Base-by-base conservation (phyloP, 1,140 invertebrate species). In the Anastatus disparis region DNA sequence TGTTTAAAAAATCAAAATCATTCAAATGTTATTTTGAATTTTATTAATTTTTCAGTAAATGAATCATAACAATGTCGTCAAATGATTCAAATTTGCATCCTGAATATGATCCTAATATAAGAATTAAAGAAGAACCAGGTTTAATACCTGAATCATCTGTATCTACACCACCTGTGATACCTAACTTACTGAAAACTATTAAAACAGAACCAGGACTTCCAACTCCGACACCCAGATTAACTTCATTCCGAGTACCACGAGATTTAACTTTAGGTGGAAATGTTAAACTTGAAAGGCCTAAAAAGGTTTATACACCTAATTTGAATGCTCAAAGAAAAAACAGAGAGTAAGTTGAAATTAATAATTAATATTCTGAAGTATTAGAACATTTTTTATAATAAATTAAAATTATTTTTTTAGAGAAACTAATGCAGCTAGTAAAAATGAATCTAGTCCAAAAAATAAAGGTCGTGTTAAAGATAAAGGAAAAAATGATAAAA, bases 271-370 rank as follows among this genome's bases (percentile, higher is more conserved):
- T 85, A 20, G 81, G 82, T 46, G 83, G 81, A 24, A 82, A 77
- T 62, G n/a, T 82, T 9, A 85, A 83, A 55, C 50, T 61, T 56
- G 84, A 86, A 42, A 85, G 79, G 67, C 40, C 73, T 13, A 84
- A 81, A 62, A 84, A 81, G 73, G 26, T 81, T 2, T 85, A 83
- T 52, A 78, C 64, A 9, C 84, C 84, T 50, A 86, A 86, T 74
- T 64, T 85, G 6, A 85, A 85, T 77, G 82, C 77, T 17, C 82
- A 82, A 29, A 78, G 82, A 58, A 86, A 83, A 27, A 83, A 82
- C 70, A 81, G 79, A 42, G 80, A 83, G 84, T 86, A 79, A 71
- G 79, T 75, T 38, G 20, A 15, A 42, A 24, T 46, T 40, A 24
- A n/a, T n/a, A n/a, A n/a, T n/a, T 35, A 35, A 35, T 35, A 35